Evolutionary conservation across 2,113 vertebrate species (phyloP).

Genomic region (Eurystomus gularis): DNA sequence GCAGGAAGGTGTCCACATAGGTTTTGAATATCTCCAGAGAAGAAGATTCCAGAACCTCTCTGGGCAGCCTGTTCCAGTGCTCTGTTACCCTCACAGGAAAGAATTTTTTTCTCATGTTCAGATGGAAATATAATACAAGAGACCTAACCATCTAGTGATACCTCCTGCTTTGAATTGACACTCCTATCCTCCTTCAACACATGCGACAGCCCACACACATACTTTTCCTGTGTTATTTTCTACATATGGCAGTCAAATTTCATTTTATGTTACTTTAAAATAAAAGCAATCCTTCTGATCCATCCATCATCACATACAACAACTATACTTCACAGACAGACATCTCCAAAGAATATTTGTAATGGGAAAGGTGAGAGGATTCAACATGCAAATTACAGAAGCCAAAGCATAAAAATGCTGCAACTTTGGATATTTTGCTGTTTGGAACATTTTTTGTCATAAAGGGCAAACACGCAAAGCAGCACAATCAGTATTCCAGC

Average conservation of each 20-base stretch:
- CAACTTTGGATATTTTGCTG: constrained; percentile 41
- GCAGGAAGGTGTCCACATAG: not conserved
- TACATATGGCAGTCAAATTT: not conserved
- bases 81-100: not conserved
- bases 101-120: not conserved
- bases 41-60: not conserved
- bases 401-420: not conserved
- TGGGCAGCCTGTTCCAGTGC: not conserved
- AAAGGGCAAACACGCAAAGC: constrained; percentile 31
- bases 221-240: not conserved
- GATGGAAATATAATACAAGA: not conserved
- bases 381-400: not conserved
- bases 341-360: not conserved
- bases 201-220: not conserved
- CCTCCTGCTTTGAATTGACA: not conserved
- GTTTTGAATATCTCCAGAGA: not conserved
- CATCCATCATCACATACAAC: not conserved
- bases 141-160: not conserved
- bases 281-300: not conserved
- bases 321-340: not conserved
- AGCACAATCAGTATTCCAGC: not conserved
- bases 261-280: not conserved
- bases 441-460: constrained; percentile 64
- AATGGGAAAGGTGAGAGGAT: not conserved
- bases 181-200: not conserved